These are phyloP conservation scores for Cyanoramphus novaezelandiae DNA, from an alignment of 2,113 vertebrate species.

Conservation along the genomic window DNA sequence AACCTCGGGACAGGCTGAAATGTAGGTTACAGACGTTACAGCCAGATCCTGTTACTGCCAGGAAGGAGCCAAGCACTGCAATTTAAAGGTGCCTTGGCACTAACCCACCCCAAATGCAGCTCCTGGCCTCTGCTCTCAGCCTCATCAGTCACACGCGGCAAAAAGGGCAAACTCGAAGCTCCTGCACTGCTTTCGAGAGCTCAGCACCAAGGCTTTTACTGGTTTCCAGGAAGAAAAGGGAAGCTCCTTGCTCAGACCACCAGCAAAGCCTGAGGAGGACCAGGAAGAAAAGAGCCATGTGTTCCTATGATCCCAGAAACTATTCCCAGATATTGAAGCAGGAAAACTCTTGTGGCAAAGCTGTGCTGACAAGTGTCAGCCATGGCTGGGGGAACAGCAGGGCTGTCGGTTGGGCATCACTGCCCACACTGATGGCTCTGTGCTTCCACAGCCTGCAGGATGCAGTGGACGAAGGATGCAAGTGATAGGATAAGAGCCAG, in stretches of 20 bases:
- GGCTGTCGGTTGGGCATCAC: neutral
- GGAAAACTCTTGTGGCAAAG: neutral
- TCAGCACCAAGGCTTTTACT: neutral
- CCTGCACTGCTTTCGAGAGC: neutral
- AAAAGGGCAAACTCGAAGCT: neutral
- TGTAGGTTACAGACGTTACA: neutral
- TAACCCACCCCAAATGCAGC: neutral
- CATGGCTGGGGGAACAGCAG: fast-evolving
- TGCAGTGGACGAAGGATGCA: fast-evolving
- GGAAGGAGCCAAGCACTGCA: neutral
- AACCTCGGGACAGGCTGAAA: neutral
- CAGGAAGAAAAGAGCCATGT: fast-evolving
- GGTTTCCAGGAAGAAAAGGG: neutral
- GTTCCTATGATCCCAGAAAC: neutral
- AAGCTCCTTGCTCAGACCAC: fast-evolving
- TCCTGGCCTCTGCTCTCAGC: neutral
- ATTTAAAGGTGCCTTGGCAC: neutral
- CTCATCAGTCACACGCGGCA: neutral
- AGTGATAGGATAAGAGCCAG: neutral
- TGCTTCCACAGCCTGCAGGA: neutral
- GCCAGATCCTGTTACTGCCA: neutral
- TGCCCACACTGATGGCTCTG: fast-evolving
- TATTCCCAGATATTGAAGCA: neutral
- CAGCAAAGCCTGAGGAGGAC: fast-evolving
- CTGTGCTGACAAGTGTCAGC: neutral